Evolutionary conservation across 2,888 invertebrate species (phyloP).

Genomic region (Pandemis corylana): DNA sequence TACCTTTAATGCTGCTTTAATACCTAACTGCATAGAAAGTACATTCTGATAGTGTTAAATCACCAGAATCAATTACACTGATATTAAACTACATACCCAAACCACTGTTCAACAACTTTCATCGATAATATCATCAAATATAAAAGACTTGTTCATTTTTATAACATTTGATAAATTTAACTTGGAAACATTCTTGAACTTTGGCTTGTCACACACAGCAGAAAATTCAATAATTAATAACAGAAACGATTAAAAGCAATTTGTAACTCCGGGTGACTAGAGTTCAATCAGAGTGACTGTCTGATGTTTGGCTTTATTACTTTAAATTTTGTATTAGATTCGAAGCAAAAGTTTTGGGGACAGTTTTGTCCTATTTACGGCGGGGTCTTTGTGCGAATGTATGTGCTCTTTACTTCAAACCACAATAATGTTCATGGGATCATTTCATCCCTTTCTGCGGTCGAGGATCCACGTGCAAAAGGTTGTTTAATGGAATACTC

Average conservation of each 20-base stretch:
- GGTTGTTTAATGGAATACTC: slow-evolving; percentile 55
- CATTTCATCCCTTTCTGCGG: slow-evolving; percentile 62
- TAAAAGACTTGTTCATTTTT: not conserved
- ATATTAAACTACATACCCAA: no score
- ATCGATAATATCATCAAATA: not conserved
- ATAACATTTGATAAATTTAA: not conserved
- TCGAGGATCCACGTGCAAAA: slow-evolving; percentile 53
- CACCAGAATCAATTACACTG: no score
- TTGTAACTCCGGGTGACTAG: not conserved
- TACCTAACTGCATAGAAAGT: no score
- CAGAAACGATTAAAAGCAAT: not conserved
- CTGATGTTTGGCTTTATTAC: slow-evolving; percentile 23
- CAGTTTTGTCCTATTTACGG: slow-evolving; percentile 36
- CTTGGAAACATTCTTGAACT: not conserved
- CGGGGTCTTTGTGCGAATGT: slow-evolving; percentile 43
- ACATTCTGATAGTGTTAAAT: no score
- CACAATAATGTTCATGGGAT: slow-evolving; percentile 60
- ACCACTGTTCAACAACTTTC: not conserved
- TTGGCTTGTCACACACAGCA: not conserved
- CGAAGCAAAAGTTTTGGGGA: slow-evolving; percentile 40
- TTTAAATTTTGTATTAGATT: slow-evolving; percentile 36
- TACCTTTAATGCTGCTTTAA: no score
- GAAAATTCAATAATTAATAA: not conserved
- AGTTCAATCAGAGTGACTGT: not conserved
- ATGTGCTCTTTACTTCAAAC: slow-evolving; percentile 57